Conservation (phyloP, 2,113 vertebrate species). For the Engraulis encrasicolus region DNA sequence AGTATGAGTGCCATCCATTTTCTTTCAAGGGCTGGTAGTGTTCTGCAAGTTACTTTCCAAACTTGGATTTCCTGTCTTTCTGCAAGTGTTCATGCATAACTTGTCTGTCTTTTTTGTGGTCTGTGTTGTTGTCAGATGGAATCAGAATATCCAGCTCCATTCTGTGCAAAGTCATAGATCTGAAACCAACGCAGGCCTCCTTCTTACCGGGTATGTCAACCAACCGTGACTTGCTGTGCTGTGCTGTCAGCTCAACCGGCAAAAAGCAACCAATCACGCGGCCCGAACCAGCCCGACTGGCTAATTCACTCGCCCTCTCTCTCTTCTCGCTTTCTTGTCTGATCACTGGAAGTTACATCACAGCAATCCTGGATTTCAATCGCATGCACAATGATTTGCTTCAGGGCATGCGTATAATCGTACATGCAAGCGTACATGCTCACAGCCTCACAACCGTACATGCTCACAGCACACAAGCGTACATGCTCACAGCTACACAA, state of each 20-base stretch:
- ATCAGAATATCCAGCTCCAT: background rate
- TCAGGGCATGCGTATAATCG: background rate
- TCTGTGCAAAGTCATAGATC: background rate
- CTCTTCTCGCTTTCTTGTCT: background rate
- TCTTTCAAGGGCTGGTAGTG: too few relatives aligned
- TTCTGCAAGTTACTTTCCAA: too few relatives aligned
- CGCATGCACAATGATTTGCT: constrained; percentile 3
- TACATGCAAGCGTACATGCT: too few relatives aligned
- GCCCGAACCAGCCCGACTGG: background rate
- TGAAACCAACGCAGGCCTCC: background rate
- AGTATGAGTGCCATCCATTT: too few relatives aligned
- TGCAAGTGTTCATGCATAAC: background rate
- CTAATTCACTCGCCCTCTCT: background rate
- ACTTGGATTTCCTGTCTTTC: background rate
- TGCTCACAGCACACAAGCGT: background rate
- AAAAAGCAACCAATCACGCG: background rate
- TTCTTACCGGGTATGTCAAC: constrained; percentile 25
- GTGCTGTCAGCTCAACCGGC: background rate
- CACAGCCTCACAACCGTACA: background rate
- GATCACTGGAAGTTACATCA: background rate
- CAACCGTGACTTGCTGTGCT: too few relatives aligned
- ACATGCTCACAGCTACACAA: too few relatives aligned
- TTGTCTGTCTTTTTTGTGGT: background rate
- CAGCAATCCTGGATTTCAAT: background rate
- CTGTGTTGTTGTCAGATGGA: constrained; percentile 2